Conservation (phyloP, 1,140 invertebrate genomes). For the Brachionus paranguensis region DNA sequence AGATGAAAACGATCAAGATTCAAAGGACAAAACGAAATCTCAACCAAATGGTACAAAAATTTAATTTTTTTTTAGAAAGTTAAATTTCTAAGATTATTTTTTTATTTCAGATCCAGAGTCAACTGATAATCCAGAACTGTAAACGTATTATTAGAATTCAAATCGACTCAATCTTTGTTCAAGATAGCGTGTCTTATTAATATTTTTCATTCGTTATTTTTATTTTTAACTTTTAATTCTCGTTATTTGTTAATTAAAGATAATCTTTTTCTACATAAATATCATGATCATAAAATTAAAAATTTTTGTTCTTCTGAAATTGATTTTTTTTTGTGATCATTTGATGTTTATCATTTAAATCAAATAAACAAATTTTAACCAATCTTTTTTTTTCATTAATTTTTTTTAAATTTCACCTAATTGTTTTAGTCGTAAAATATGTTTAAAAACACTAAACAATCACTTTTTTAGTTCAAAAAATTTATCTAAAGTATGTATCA, state of each 20-base stretch:
- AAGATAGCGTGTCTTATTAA: neutral
- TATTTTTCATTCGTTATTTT: neutral
- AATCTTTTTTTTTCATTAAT: neutral
- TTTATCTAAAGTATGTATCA: no score
- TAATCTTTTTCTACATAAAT: neutral
- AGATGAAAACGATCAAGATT: neutral
- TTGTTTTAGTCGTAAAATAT: no score
- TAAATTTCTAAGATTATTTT: neutral
- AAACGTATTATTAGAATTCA: neutral
- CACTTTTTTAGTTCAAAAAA: no score
- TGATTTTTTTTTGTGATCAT: neutral
- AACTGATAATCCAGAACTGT: constrained; percentile 23
- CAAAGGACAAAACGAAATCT: neutral
- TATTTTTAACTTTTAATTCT: neutral
- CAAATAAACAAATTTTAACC: neutral
- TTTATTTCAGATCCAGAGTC: neutral
- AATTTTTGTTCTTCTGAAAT: neutral
- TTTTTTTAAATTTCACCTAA: neutral
- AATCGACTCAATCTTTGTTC: neutral
- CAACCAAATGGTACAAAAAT: neutral
- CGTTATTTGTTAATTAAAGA: constrained; percentile 1
- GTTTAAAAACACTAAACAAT: no score
- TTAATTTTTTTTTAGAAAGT: neutral
- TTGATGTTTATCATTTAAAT: neutral
- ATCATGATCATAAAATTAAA: neutral